Conservation (phyloP, 2,888 invertebrate species). For the Gymnosoma rotundatum region DNA sequence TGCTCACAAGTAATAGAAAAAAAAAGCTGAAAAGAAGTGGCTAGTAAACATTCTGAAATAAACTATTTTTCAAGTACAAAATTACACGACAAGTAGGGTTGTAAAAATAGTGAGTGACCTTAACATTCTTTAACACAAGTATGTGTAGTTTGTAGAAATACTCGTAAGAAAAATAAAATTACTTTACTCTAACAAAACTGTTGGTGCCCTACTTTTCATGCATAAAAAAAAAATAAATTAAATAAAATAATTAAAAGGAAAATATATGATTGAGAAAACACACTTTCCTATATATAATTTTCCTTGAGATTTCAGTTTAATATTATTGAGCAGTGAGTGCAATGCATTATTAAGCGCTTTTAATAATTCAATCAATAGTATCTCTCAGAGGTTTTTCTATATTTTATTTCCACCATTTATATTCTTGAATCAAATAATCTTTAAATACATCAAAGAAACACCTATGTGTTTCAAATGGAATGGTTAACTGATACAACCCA, state of each 20-base stretch:
- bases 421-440: not conserved
- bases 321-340: no score
- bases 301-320: no score
- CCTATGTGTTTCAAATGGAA: not conserved
- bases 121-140: conserved; percentile 33
- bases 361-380: no score
- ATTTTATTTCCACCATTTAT: not conserved
- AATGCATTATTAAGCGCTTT: no score
- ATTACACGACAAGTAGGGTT: conserved; percentile 3
- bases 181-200: no score
- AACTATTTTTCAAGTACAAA: conserved; percentile 32
- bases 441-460: no score
- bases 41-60: conserved; percentile 32
- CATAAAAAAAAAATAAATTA: no score
- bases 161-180: not conserved
- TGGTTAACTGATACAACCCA: not conserved
- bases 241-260: no score
- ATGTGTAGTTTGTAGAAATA: not conserved
- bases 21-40: not conserved
- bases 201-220: no score
- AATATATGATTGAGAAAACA: no score
- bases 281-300: no score
- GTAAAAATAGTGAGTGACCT: conserved; percentile 34
- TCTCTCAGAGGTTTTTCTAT: no score
- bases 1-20: not conserved